Base-by-base conservation (phyloP, 2,888 invertebrate genomes). In the Aspidiotus rigidus region DNA sequence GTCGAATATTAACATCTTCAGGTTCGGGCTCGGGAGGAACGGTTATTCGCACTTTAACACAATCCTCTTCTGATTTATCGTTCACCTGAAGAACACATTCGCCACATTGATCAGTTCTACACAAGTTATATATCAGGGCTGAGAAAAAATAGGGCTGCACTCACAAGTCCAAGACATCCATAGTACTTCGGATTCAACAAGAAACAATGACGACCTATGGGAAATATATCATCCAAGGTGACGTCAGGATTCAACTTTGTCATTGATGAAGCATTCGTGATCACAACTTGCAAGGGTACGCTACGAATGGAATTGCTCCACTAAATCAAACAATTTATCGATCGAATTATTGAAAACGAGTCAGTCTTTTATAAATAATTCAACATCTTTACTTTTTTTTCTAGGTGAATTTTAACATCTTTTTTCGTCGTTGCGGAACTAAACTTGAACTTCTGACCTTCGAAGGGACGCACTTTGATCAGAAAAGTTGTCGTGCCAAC, bases 131-230 rank as follows among this genome's bases (percentile, higher is more conserved):
- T 49, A 11, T n/a, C 49, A 49, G 6, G n/a, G 3, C 11, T 49
- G 49, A 49, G 10, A 49, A n/a, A 49, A 49, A 6, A 49, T 49
- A 42, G 62, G n/a, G 57, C 57, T 10, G 61, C 63, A 74, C 76
- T 74, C 77, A 93, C 92, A 75, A 85, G 84, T 62, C 89, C 94
- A 77, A 84, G 81, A 61, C 85, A 83, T 0, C 93, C 95, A 77
- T 93, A 93, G 78, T 89, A 86, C 7, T 87, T 89, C 73, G 86
- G 84, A 8, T 84, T 86, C 0, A 94, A 81, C 78, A 91, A 84
- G 77, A 93, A 94, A 74, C 91, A 87, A 2, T 76, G 75, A 64
- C 84, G 83, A 0, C 85, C 86, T 0, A 81, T 77, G 0, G 86
- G 84, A 76, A 89, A 94, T 1, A 91, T 82, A 70, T 86, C 83